Evolutionary conservation across 2,888 invertebrate genomes (phyloP), one percentile per base, ranked within the genome.

Genomic region (Ochropleura plecta): DNA sequence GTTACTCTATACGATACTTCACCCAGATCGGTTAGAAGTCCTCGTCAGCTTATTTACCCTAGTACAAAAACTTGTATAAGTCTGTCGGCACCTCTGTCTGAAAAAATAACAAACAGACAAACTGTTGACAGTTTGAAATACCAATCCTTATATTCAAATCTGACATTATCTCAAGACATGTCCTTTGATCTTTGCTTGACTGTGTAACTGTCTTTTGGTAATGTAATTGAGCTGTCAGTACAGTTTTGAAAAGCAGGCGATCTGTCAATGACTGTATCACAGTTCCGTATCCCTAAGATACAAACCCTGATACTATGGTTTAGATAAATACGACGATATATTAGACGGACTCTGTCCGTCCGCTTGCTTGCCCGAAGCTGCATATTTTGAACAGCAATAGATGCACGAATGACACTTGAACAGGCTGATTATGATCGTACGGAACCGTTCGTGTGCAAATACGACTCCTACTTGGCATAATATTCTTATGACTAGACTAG

Each of bases 61-160:
- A 51, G 51, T 18, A 51, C 51, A 51, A 51, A 51, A 51, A 51
- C 51, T 51, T 8, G 8, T 18, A 18, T 51, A 3, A 12, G 12
- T 55, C 12, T 55, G 12, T 5, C 10, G 2, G 10, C 12, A 40
- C 30, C 51, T 73, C 30, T 20, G 44, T 30, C 9, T 3, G 42
- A 51, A 53, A 51, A 73, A 60, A 30, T 20, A 40, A 46, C 14
- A 60, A 51, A 46, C 46, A 46, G 20, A 9, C 4, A n/a, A 20
- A 46, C n/a, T 73, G 71, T 46, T 71, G 20, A 73, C 44, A 53
- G 60, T 30, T 44, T 30, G n/a, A 53, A 46, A 53, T 70, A 44
- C 30, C 16, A 30, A 73, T 59, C n/a, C 12, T 40, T 46, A 30
- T 60, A 16, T 51, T 53, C 5, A 12, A 18, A 59, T 14, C 49